A percentile compares a stretch with the other conserved stretches of the same genome.
phyloP scores from a whole-genome alignment of 1,140 invertebrate species.

The Aphaenogaster ashmeadi region DNA sequence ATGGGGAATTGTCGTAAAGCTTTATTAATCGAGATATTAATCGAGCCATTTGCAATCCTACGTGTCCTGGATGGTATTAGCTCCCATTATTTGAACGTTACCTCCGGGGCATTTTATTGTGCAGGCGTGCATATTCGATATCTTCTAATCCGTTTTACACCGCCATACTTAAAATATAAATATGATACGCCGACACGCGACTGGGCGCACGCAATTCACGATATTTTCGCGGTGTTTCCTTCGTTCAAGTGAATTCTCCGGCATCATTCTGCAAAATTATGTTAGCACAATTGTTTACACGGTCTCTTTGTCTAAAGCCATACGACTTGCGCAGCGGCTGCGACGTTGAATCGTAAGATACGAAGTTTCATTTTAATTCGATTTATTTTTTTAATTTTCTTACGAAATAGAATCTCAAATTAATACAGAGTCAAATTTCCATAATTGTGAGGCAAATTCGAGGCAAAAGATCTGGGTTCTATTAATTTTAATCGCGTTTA shows the following conservation, averaged over 20 bases:
- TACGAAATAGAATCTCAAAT: neutral
- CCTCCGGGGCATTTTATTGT: neutral
- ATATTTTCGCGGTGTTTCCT: neutral
- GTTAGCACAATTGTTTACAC: constrained; percentile 23
- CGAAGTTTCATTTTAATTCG: neutral
- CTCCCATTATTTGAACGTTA: neutral
- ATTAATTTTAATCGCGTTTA: neutral
- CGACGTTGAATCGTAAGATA: neutral
- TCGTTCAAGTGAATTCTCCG: neutral
- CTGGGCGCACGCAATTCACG: constrained; percentile 17
- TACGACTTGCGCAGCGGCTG: neutral
- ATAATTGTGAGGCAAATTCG: neutral
- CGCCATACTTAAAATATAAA: constrained; percentile 4
- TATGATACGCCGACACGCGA: constrained; percentile 17
- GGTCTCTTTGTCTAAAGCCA: neutral
- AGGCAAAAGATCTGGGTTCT: neutral
- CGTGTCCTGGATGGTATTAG: neutral
- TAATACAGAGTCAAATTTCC: neutral
- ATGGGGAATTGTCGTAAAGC: neutral
- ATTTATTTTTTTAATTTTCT: constrained; percentile 3
- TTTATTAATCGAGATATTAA: constrained; percentile 25
- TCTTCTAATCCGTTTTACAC: constrained; percentile 4
- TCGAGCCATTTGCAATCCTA: neutral
- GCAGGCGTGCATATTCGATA: neutral
- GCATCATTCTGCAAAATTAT: constrained; percentile 1